Evolutionary conservation across 2,888 invertebrate species (phyloP).

Genomic region (Vesta saturnalis): DNA sequence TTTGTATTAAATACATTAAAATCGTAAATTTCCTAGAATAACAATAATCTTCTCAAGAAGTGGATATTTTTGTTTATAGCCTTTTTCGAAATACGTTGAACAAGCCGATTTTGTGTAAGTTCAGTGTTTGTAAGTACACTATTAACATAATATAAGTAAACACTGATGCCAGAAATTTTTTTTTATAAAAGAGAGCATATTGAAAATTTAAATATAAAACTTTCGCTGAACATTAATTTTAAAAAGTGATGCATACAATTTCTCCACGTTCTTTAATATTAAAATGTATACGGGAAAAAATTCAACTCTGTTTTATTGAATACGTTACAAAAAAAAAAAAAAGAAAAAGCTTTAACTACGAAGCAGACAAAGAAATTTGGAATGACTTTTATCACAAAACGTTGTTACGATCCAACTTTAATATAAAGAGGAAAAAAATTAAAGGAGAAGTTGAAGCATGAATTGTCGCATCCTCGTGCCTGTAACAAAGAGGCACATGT

Average conservation of each 20-base stretch:
- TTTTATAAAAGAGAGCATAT: too few species aligned
- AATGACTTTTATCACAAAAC: slow-evolving; percentile 21
- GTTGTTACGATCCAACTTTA: slow-evolving; percentile 17
- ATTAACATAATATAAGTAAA: too few species aligned
- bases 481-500: slow-evolving; percentile 43
- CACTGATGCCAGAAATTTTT: too few species aligned
- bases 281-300: not conserved
- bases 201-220: too few species aligned
- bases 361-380: slow-evolving; percentile 6
- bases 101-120: too few species aligned
- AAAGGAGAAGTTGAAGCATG: slow-evolving; percentile 30
- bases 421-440: slow-evolving; percentile 27
- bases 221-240: not conserved
- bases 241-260: not conserved
- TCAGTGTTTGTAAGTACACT: too few species aligned
- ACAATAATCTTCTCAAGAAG: too few species aligned
- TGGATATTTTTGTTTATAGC: too few species aligned
- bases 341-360: not conserved
- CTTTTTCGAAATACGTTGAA: too few species aligned
- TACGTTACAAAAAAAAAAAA: not conserved
- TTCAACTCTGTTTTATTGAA: not conserved
- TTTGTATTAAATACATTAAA: too few species aligned
- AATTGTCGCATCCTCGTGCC: slow-evolving; percentile 31
- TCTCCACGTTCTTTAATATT: not conserved
- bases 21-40: too few species aligned